Percentiles rank a stretch among this genome's conserved stretches.
phyloP scores from a whole-genome alignment of 1,140 invertebrate genomes.

The Cotesia vestalis region DNA sequence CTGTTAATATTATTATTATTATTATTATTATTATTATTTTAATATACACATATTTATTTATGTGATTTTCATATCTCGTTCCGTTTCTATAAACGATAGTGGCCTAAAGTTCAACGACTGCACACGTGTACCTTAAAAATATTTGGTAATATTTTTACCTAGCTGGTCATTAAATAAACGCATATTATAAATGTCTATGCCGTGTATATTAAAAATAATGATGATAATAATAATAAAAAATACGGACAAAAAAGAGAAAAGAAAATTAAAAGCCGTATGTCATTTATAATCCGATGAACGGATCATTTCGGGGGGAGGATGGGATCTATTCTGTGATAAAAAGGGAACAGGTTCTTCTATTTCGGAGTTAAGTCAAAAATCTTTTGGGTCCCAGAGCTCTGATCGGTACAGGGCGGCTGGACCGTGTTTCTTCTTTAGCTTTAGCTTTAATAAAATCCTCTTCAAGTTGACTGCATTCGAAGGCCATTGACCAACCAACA shows the following conservation, averaged over 20 bases:
- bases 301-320: conserved; percentile 21
- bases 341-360: conserved; percentile 45
- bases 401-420: conserved; percentile 25
- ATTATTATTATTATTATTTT: no score
- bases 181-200: background rate
- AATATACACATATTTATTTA: background rate
- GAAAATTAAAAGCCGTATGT: conserved; percentile 27
- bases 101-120: conserved; percentile 10
- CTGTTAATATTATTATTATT: no score
- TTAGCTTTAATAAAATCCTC: conserved; percentile 10
- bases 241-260: conserved; percentile 1
- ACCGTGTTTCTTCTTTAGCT: conserved; percentile 14
- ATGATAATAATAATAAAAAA: background rate
- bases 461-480: conserved; percentile 48
- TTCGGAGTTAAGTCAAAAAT: conserved; percentile 24
- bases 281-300: conserved; percentile 27
- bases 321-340: conserved; percentile 34
- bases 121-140: background rate
- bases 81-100: no score
- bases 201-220: no score
- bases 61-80: background rate
- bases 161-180: background rate
- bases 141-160: background rate
- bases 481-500: conserved; percentile 39
- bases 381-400: background rate